Conservation (phyloP, 1,140 invertebrate species). For the Drosophila simulans region DNA sequence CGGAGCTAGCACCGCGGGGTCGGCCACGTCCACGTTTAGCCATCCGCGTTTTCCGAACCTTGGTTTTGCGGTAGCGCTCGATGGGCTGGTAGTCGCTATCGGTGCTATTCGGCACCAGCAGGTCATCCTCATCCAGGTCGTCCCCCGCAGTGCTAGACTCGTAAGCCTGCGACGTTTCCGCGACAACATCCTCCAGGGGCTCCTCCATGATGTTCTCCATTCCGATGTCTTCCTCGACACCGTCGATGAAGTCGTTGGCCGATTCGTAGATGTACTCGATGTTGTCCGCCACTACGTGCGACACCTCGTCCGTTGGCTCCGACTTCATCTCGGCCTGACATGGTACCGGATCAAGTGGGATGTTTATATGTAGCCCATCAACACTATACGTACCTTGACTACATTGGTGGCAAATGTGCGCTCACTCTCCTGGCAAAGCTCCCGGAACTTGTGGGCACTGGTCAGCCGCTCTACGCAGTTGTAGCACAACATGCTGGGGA, state of each 20-base stretch:
- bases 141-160: constrained; percentile 41
- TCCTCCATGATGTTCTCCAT: constrained; percentile 66
- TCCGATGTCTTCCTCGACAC: constrained; percentile 69
- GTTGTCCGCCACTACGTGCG: constrained; percentile 48
- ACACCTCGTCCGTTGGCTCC: constrained; percentile 61
- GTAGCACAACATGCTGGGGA: constrained; percentile 73
- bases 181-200: constrained; percentile 56
- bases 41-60: constrained; percentile 43
- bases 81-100: constrained; percentile 69
- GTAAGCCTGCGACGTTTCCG: constrained; percentile 36
- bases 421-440: constrained; percentile 74
- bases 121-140: constrained; percentile 54
- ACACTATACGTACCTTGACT: constrained; percentile 58
- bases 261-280: constrained; percentile 75
- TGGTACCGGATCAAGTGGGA: not conserved
- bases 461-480: constrained; percentile 59
- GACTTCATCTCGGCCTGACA: constrained; percentile 69
- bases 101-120: constrained; percentile 45
- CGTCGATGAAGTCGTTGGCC: constrained; percentile 68
- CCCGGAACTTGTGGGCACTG: constrained; percentile 68
- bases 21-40: constrained; percentile 60
- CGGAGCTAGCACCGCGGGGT: constrained; percentile 31
- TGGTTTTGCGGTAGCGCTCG: constrained; percentile 50
- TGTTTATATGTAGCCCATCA: not conserved
- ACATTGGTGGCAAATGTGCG: constrained; percentile 68